Evolutionary conservation across 2,888 invertebrate species (phyloP).

Genomic region (Seladonia tumulorum): DNA sequence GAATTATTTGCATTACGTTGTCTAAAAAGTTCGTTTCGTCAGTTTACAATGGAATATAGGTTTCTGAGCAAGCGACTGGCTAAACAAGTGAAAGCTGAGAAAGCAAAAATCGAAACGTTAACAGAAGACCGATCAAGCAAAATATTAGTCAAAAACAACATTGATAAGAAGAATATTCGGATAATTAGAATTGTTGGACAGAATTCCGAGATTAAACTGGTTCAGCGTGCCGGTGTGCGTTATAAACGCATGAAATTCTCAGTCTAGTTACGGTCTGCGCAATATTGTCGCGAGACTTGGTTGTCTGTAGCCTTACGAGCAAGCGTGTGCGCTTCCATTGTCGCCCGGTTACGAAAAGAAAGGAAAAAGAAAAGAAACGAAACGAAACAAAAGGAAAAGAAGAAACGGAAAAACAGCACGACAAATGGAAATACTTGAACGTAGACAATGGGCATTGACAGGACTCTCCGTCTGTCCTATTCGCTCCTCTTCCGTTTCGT

Average conservation of each 20-base stretch:
- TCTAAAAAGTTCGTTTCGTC: not conserved
- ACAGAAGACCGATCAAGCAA: no score
- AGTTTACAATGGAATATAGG: no score
- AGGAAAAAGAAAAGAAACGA: not conserved
- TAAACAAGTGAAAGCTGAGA: no score
- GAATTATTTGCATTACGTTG: no score
- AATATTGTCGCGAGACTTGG: not conserved
- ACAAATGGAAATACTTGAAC: conserved; percentile 17
- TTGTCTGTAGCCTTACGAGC: not conserved
- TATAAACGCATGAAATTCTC: not conserved
- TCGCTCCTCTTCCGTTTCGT: conserved; percentile 20
- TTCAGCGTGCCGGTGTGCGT: not conserved
- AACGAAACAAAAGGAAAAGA: not conserved
- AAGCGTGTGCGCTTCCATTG: not conserved
- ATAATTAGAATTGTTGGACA: not conserved
- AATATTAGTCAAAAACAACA: not conserved
- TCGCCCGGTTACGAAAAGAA: not conserved
- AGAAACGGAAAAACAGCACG: not conserved
- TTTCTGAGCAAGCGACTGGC: no score
- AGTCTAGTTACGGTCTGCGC: not conserved
- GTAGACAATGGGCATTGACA: conserved; percentile 21
- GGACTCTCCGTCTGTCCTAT: conserved; percentile 25
- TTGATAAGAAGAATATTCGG: not conserved
- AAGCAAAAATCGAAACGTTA: no score
- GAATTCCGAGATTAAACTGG: not conserved